Conservation (phyloP, 2,888 invertebrate species). For the Pocota personata region DNA sequence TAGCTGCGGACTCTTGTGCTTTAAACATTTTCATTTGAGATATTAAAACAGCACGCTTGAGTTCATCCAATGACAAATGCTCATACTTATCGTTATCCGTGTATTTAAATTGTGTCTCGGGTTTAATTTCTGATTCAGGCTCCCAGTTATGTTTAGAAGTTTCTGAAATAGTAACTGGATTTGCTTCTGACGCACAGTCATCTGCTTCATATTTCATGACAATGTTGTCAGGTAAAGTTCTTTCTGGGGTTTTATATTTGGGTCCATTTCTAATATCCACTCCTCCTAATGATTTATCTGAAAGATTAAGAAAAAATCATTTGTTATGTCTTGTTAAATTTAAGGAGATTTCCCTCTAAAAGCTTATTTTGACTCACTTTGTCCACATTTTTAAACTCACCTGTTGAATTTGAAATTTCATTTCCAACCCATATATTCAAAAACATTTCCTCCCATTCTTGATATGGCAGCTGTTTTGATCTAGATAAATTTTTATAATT, state of each 20-base stretch:
- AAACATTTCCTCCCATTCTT: neutral
- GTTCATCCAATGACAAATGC: constrained; percentile 10
- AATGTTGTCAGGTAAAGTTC: neutral
- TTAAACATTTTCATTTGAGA: neutral
- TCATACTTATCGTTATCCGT: neutral
- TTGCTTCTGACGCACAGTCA: neutral
- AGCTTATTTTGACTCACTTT: neutral
- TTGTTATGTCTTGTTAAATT: no score
- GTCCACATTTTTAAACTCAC: neutral
- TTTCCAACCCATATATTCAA: neutral
- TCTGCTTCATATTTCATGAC: neutral
- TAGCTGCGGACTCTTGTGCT: constrained; percentile 1
- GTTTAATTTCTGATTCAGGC: neutral
- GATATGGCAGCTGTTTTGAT: neutral
- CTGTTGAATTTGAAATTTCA: neutral
- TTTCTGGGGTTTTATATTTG: neutral
- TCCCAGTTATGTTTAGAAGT: neutral
- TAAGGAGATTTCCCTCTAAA: no score
- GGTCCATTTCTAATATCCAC: neutral
- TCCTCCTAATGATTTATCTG: neutral
- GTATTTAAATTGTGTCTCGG: neutral
- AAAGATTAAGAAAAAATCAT: neutral
- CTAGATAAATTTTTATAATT: neutral
- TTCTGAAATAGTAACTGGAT: neutral
- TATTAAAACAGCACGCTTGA: neutral